Base-by-base conservation (phyloP, 2,888 invertebrate genomes). In the Sinohyriopsis cumingii region DNA sequence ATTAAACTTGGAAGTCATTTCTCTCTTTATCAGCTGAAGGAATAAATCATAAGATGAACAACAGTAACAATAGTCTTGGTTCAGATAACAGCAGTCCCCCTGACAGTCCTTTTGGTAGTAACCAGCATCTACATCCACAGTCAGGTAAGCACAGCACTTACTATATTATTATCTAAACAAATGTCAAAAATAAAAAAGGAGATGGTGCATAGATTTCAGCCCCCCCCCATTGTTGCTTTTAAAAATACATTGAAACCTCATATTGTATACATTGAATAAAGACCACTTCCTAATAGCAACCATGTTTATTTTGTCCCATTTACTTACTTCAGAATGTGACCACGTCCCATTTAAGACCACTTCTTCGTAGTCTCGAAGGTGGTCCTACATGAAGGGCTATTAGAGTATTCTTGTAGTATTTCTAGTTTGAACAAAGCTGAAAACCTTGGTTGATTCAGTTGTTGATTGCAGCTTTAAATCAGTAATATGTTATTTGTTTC, bases 41-140 rank as follows among this genome's bases (percentile, higher is more conserved):
- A 45, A 45, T 45, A 15, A 45, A 45, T 45, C 45, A 45, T 45
- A 45, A 45, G 45, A 45, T 45, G 45, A 45, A 59, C 55, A 61
- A 25, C 25, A 65, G 65, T 65, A 70, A 69, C 25, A 75, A 75
- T 68, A 75, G 71, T 25, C 59, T 84, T 33, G 84, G 82, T 18
- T 87, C 87, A 12, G 84, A 85, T 68, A 79, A 78, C 70, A 45
- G 45, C 15, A 89, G 87, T 80, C 88, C 89, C 19, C 85, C 89
- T 9, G 87, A 86, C 64, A 89, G 88, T 78, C 89, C 88, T 12
- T 86, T 87, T 75, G 83, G 84, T 59, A 85, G 84, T 71, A 83
- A 76, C 69, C 87, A 87, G 78, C 84, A 87, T 57, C 78, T 84
- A 65, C 69, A 78, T 65, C 69, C 64, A 54, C 63, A 73, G 62